Evolutionary conservation across 1,140 invertebrate species (phyloP), one percentile per base, ranked within the genome.

Genomic region (Bradysia coprophila): DNA sequence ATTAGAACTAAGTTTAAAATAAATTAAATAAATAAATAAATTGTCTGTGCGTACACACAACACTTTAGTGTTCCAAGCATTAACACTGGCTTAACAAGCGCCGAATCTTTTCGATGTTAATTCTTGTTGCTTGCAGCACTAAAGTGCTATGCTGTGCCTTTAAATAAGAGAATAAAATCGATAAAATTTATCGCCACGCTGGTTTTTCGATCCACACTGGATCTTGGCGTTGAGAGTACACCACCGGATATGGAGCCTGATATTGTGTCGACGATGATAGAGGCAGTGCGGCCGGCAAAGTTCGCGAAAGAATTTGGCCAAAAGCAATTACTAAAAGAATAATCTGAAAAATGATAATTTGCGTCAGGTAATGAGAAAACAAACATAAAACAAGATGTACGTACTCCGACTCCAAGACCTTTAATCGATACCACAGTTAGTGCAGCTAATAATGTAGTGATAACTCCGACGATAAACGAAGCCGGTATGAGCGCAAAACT

Each of bases 381-480:
- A 34, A n/a, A 15, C 6, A 22, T n/a, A 39, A 39, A n/a, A n/a
- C n/a, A n/a, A n/a, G n/a, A n/a, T n/a, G 10, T 23, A 45, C 48
- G 45, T 44, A 69, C 68, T 5, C 69, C 69, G 39, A 72, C 69
- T 22, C 68, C 70, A n/a, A 72, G 51, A 42, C 70, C 70, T 57
- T 72, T 72, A n/a, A 71, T 69, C 33, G 69, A 72, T 37, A 72
- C 69, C 19, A 72, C 66, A n/a, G 70, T 71, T 3, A 72, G 50
- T 0, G 69, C 68, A 46, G 70, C 67, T 23, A 72, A 48, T 2
- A 72, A 54, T 1, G 70, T 72, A 21, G 69, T 71, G 37, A 72
- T 72, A 11, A 72, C 68, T 16, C 70, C 70, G 45, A 72, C 50
- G n/a, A 70, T 69, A 52, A 70, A 72, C 55, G 71, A 70, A 15